Evolutionary conservation across 2,888 invertebrate genomes (phyloP), one percentile per base, ranked within the genome.

Genomic region (Operophtera brumata): DNA sequence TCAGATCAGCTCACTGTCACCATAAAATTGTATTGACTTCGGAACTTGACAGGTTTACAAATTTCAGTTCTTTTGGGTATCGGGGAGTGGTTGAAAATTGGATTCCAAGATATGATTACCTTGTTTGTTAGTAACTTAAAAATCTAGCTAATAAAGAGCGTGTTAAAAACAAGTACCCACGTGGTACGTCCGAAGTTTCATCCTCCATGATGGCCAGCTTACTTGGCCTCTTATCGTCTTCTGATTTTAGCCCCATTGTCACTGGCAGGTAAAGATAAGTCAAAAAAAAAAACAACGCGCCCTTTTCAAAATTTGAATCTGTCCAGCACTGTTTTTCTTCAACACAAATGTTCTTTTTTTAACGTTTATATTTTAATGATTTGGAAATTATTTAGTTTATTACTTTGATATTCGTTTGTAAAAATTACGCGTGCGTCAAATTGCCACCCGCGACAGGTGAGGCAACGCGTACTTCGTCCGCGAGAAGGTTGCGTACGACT

Each of bases 201-300:
- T 90, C 90, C 71, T 90, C 90, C 86, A 90, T 89, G 67, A 90
- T 91, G 62, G 89, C 89, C 79, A 90, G 65, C 70, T 90, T 90
- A 78, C 90, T 91, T 35, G 90, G 89, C 70, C 85, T 75, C 67
- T 86, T 89, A 64, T 86, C 84, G 67, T 88, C 90, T 64, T 89
- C 90, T 47, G 79, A 71, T 66, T 81, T 90, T 71, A 90, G 80
- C 75, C 90, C 90, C 90, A 90, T 90, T 78, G 76, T 84, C 85
- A 86, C 87, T 74, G 74, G 41, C 47, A 28, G 32, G 26, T 30
- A 56, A 56, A 36, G 9, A 48, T 59, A 35, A 52, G 41, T 44
- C 13, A n/a, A 55, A 44, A 57, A 57, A 61, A 58, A 66, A 30
- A 64, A 60, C 53, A 2, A 6, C 44, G 46, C 57, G 54, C 13